Evolutionary conservation across 2,113 vertebrate genomes (phyloP).

Genomic region (Sinocyclocheilus rhinocerous): DNA sequence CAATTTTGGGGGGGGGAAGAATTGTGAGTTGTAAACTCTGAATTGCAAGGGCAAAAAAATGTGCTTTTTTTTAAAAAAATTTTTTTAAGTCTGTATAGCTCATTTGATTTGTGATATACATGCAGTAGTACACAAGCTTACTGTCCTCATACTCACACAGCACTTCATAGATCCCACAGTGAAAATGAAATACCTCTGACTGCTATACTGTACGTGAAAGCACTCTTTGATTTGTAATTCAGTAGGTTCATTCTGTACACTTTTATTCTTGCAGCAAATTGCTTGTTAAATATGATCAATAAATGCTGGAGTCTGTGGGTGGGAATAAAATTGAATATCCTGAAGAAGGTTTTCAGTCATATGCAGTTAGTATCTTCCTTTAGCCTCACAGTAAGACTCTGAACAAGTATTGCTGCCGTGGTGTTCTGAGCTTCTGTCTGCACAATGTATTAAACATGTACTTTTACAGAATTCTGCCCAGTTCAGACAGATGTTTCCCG

Average conservation of each 20-base stretch:
- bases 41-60: too few species aligned
- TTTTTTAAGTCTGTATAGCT: not conserved
- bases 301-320: not conserved
- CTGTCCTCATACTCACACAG: not conserved
- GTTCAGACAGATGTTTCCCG: not conserved
- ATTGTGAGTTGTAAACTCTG: too few species aligned
- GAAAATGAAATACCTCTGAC: slow-evolving; percentile 17
- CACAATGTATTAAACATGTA: not conserved
- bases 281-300: not conserved
- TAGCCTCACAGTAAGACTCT: slow-evolving; percentile 11
- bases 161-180: not conserved
- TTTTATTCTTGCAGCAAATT: not conserved
- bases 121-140: not conserved
- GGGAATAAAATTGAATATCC: not conserved
- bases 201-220: not conserved
- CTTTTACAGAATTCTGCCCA: not conserved
- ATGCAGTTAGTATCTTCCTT: not conserved
- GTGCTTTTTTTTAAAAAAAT: not conserved
- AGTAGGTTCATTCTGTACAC: not conserved
- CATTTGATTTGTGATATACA: not conserved
- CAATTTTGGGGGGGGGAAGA: too few species aligned
- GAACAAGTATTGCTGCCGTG: slow-evolving; percentile 41
- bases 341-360: not conserved
- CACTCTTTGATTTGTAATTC: not conserved
- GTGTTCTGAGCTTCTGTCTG: slow-evolving; percentile 21